Conservation (phyloP, 2,888 invertebrate species). For the Penaeus monodon region DNA sequence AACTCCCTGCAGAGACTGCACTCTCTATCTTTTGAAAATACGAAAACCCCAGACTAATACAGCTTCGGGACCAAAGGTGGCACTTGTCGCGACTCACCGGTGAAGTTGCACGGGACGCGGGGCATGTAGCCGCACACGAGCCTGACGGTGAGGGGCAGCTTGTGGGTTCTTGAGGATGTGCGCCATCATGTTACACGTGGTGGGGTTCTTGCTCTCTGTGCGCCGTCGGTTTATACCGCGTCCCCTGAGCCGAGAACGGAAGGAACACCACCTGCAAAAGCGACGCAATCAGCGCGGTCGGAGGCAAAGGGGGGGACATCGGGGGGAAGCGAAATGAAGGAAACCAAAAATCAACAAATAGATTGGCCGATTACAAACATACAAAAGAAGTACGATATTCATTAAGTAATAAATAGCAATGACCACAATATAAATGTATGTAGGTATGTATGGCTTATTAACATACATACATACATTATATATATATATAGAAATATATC, state of each 20-base stretch:
- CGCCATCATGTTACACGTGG: conserved; percentile 72
- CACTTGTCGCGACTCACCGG: conserved; percentile 71
- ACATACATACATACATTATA: background rate
- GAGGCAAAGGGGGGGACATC: background rate
- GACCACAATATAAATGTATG: too few relatives aligned
- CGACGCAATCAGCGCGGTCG: background rate
- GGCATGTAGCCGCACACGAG: conserved; percentile 71
- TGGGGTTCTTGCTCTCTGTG: conserved; percentile 67
- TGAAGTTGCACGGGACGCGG: conserved; percentile 73
- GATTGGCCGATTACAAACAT: too few relatives aligned
- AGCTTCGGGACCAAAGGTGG: background rate
- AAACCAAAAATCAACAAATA: background rate
- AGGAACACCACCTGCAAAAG: conserved; percentile 78
- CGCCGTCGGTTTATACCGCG: conserved; percentile 79
- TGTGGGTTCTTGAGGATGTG: conserved; percentile 76
- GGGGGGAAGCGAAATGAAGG: background rate
- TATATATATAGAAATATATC: conserved; percentile 11
- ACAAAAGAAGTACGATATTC: too few relatives aligned
- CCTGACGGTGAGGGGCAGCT: conserved; percentile 76
- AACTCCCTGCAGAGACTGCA: too few relatives aligned
- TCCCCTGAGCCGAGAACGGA: conserved; percentile 81
- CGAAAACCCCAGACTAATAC: background rate
- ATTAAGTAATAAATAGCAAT: too few relatives aligned
- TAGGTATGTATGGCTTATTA: too few relatives aligned
- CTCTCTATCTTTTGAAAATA: too few relatives aligned